Evolutionary conservation across 2,797 vertebrate species (phyloP).

Genomic region (Sternarchorhynchus goeldii): DNA sequence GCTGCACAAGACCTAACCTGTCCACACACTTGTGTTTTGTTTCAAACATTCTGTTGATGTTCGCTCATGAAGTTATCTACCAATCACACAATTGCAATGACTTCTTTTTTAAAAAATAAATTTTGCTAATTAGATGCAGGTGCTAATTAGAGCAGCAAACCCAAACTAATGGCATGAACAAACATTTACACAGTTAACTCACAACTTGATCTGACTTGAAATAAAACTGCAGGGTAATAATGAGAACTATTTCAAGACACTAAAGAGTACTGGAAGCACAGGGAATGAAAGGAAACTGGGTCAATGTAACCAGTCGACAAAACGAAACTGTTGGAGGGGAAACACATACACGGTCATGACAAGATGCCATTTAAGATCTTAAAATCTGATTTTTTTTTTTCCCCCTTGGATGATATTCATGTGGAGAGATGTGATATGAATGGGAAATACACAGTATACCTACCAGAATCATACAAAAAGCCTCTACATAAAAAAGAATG

Average conservation of each 20-base stretch:
- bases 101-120: too few species aligned
- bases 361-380: too few species aligned
- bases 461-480: too few species aligned
- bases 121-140: not conserved
- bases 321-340: not conserved
- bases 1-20: not conserved
- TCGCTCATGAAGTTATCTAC: not conserved
- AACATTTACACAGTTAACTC: not conserved
- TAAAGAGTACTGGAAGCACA: conserved; percentile 15
- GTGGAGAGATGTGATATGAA: too few species aligned
- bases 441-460: too few species aligned
- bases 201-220: conserved; percentile 22
- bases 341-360: not conserved
- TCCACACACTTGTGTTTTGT: not conserved
- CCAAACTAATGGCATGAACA: not conserved
- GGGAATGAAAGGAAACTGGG: conserved; percentile 2
- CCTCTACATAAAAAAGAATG: too few species aligned
- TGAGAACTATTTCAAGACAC: conserved; percentile 14
- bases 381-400: too few species aligned
- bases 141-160: not conserved
- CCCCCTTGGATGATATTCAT: too few species aligned
- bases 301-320: conserved; percentile 1
- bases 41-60: not conserved
- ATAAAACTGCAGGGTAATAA: conserved; percentile 22
- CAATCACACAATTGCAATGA: too few species aligned